phyloP scores from a whole-genome alignment of 2,888 invertebrate genomes.

The Phymatocera aterrima region DNA sequence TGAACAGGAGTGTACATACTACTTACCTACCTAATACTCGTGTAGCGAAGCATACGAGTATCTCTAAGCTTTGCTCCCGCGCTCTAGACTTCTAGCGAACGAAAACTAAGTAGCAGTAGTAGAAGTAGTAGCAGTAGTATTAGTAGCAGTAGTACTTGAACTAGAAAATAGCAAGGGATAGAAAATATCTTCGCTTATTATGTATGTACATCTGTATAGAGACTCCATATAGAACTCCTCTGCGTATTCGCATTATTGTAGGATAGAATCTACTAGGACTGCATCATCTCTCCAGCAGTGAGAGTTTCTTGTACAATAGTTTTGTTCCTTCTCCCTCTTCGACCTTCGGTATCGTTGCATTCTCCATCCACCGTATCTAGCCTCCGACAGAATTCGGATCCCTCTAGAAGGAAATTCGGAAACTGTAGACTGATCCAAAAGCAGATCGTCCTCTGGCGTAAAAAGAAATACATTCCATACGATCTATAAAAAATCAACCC shows the following conservation, averaged over 20 bases:
- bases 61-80: not conserved
- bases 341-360: not conserved
- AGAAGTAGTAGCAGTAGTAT: too few species aligned
- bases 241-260: too few species aligned
- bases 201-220: not conserved
- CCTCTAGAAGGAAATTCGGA: too few species aligned
- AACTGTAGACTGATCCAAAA: not conserved
- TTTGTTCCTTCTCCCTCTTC: not conserved
- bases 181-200: not conserved
- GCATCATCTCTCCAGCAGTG: not conserved
- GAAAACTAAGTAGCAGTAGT: constrained; percentile 3
- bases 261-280: not conserved
- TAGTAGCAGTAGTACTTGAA: too few species aligned
- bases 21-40: not conserved
- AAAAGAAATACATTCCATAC: too few species aligned
- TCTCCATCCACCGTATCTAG: not conserved
- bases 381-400: too few species aligned
- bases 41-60: not conserved
- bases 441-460: too few species aligned
- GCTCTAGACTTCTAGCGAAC: not conserved
- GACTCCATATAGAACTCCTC: not conserved
- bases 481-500: too few species aligned
- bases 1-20: not conserved
- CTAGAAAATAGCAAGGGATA: not conserved
- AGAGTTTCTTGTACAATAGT: constrained; percentile 12